These are phyloP conservation scores for Cosmia trapezina DNA, from an alignment of 2,888 invertebrate species.

Conservation along the genomic window DNA sequence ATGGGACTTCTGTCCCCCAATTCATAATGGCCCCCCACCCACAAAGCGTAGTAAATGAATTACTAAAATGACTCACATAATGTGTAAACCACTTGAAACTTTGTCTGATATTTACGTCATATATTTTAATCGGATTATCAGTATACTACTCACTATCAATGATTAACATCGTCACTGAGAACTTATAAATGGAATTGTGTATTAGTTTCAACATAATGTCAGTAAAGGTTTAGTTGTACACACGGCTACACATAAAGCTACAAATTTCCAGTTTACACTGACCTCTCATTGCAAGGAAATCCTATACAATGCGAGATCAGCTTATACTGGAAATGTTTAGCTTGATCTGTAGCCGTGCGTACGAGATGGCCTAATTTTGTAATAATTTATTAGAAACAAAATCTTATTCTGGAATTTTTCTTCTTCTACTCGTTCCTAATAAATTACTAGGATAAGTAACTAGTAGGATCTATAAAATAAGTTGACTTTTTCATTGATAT, in stretches of 20 bases:
- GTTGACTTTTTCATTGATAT: no score
- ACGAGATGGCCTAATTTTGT: background rate
- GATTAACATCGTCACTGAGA: conserved; percentile 13
- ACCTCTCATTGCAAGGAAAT: no score
- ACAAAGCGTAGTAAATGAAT: conserved; percentile 32
- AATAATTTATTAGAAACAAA: background rate
- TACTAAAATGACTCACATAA: conserved; percentile 27
- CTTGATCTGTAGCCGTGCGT: background rate
- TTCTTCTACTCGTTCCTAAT: no score
- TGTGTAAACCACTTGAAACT: conserved; percentile 29
- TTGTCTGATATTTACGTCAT: conserved; percentile 32
- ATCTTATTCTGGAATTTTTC: background rate
- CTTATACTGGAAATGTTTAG: no score
- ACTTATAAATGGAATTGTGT: background rate
- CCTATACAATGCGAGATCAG: no score
- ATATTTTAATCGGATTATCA: conserved; percentile 17
- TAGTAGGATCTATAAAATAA: no score
- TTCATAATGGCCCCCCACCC: background rate
- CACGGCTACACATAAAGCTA: no score
- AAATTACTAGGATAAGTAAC: no score
- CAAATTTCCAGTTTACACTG: no score
- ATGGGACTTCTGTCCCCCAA: conserved; percentile 6
- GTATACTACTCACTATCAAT: conserved; percentile 9
- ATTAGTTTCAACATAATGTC: background rate
- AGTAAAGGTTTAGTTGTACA: background rate